Base-by-base conservation (phyloP, 2,888 invertebrate genomes). In the Amaurobius ferox region DNA sequence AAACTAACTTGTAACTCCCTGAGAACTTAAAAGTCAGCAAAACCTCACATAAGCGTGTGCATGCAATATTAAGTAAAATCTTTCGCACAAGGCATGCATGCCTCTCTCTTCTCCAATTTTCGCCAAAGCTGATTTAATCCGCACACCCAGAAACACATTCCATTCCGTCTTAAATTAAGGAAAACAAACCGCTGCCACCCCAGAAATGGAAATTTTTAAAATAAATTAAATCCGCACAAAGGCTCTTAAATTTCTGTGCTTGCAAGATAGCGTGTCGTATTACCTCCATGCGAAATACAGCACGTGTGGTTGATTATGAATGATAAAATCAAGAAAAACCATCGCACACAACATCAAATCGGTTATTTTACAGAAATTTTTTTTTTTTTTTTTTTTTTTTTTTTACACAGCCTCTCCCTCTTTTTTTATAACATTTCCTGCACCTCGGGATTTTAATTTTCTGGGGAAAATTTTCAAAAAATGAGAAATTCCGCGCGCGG, bases 361-460 rank as follows among this genome's bases (percentile, higher is more conserved):
- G 1, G 55, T 55, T 23, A 55, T 55, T 55, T 23, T 23, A n/a
- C 2, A 16, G 13, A 5, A 55, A 3, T 55, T 55, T 23, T 55
- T 23, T 55, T 44, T 11, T n/a, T 16, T 66, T 26, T 35, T 19
- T 39, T 67, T 29, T 29, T 67, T 32, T 35, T 29, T 67, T 39
- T 13, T 13, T 35, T 72, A 6, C 62, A 23, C 23, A 44, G 44
- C 2, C 44, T 70, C 44, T 44, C 28, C 19, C 39, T 9, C 16
- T 28, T 71, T 76, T 83, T 68, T 64, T 19, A 48, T 83, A 64
- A 76, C 76, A 71, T 70, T 62, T 28, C 23, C 71, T 55, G 40
- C 70, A 77, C 83, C 83, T 72, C 83, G 83, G 83, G 83, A 77
- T 83, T 83, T 83, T 83, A 83, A 83, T 83, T 83, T 83, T 77